phyloP scores from a whole-genome alignment of 2,888 invertebrate species.

The Dolomedes plantarius region DNA sequence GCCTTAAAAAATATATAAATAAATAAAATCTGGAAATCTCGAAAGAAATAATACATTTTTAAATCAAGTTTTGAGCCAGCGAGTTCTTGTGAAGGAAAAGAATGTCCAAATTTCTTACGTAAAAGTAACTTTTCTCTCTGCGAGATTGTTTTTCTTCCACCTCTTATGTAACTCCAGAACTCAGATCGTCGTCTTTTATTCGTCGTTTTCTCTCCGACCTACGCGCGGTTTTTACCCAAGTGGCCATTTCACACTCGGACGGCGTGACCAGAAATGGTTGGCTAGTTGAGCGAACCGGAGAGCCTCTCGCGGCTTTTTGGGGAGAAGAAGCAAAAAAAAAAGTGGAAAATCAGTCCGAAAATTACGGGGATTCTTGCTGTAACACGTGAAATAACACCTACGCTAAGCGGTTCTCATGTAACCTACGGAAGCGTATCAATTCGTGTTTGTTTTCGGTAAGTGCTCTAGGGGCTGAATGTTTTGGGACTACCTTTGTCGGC shows the following conservation, averaged over 20 bases:
- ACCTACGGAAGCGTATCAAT: not conserved
- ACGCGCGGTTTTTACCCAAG: slow-evolving; percentile 27
- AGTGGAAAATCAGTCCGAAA: slow-evolving; percentile 13
- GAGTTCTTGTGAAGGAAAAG: too few species aligned
- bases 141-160: too few species aligned
- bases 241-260: slow-evolving; percentile 59
- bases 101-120: not conserved
- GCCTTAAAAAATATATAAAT: too few species aligned
- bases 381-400: not conserved
- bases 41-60: too few species aligned
- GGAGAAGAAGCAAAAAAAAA: slow-evolving; percentile 4
- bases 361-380: not conserved
- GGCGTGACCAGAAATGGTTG: slow-evolving; percentile 55
- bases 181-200: not conserved
- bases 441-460: not conserved
- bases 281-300: slow-evolving; percentile 24
- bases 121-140: not conserved
- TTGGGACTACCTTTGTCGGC: not conserved
- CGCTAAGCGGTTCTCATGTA: slow-evolving; percentile 1
- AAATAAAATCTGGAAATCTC: too few species aligned
- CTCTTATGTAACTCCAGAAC: not conserved
- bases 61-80: too few species aligned
- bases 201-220: not conserved
- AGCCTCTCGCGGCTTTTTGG: not conserved
- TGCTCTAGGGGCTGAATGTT: not conserved